Percentiles rank a stretch among this genome's conserved stretches.
Conservation (phyloP, 2,888 invertebrate genomes). For the Chymomyza amoena region DNA sequence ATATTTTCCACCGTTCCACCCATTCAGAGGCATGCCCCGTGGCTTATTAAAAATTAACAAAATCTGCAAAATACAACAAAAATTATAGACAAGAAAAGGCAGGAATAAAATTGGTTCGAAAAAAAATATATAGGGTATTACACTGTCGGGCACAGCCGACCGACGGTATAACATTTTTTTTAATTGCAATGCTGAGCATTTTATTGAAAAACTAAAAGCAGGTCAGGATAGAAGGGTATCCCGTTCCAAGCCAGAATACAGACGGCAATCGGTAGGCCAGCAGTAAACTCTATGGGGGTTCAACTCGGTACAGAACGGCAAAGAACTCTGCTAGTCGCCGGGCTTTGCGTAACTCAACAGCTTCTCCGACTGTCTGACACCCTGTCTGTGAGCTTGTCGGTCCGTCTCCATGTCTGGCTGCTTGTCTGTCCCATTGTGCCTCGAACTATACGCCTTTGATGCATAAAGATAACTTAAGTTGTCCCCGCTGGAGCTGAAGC, state of each 20-base stretch:
- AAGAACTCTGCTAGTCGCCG: neutral
- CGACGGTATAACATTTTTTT: conserved; percentile 28
- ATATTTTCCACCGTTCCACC: too few species aligned
- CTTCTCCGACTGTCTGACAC: conserved; percentile 36
- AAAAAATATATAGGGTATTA: too few species aligned
- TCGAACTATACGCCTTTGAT: conserved; percentile 54
- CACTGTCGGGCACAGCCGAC: too few species aligned
- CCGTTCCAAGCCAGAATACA: neutral
- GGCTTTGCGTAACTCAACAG: conserved; percentile 41
- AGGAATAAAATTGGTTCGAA: too few species aligned
- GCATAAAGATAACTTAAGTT: conserved; percentile 64
- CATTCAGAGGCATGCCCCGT: too few species aligned
- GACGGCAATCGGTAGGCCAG: neutral
- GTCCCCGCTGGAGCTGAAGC: conserved; percentile 51
- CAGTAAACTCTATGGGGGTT: too few species aligned
- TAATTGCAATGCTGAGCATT: conserved; percentile 61
- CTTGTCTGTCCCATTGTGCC: neutral
- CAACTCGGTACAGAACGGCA: neutral
- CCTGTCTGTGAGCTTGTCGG: too few species aligned
- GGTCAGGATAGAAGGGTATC: neutral
- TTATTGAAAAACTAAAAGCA: conserved; percentile 51
- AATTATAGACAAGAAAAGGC: too few species aligned
- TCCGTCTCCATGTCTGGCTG: neutral
- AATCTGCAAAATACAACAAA: too few species aligned
- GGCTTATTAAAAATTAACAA: too few species aligned